Evolutionary conservation across 2,888 invertebrate species (phyloP).

Genomic region (Frankliniella fusca): DNA sequence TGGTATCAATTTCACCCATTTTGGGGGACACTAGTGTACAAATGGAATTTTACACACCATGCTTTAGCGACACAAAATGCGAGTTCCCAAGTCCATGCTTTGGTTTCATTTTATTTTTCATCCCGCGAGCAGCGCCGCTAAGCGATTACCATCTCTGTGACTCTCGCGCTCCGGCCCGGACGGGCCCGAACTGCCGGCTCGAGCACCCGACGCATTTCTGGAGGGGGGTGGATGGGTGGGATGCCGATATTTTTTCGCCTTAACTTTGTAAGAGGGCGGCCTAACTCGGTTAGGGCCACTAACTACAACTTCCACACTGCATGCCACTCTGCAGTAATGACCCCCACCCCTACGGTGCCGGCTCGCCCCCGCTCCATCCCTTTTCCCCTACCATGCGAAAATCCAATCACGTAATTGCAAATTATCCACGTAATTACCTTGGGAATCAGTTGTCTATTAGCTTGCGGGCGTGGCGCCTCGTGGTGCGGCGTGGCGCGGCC

Average conservation of each 20-base stretch:
- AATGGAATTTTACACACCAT: not conserved
- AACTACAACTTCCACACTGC: too few species aligned
- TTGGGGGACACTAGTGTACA: too few species aligned
- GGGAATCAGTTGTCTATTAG: slow-evolving; percentile 20
- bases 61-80: not conserved
- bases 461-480: not conserved
- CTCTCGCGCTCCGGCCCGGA: not conserved
- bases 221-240: not conserved
- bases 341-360: not conserved
- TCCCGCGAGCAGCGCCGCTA: not conserved
- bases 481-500: not conserved
- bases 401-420: slow-evolving; percentile 23
- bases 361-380: not conserved
- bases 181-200: not conserved
- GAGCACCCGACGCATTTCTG: too few species aligned
- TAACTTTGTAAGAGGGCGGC: not conserved
- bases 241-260: slow-evolving; percentile 2
- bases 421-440: slow-evolving; percentile 18
- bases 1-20: too few species aligned
- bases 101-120: not conserved
- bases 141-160: not conserved
- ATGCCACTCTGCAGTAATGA: too few species aligned
- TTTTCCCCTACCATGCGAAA: not conserved
- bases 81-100: not conserved
- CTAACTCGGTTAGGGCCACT: not conserved